phyloP scores from a whole-genome alignment of 2,113 vertebrate genomes.

The Haemorhous mexicanus region DNA sequence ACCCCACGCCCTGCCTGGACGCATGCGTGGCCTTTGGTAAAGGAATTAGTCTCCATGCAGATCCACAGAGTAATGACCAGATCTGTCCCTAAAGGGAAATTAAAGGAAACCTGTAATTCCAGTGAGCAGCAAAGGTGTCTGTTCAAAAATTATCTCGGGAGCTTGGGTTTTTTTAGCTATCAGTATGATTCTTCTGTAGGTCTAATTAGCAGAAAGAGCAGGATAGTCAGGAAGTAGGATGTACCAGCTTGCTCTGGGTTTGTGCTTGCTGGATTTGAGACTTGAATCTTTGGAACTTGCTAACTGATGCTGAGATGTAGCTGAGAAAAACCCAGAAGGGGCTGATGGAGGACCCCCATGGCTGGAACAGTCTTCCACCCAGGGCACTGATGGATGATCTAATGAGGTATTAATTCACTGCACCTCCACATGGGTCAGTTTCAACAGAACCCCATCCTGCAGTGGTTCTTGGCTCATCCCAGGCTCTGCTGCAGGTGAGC shows the following conservation, averaged over 20 bases:
- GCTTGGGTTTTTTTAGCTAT: background rate
- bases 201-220: background rate
- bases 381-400: background rate
- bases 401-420: background rate
- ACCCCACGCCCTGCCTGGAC: background rate
- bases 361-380: background rate
- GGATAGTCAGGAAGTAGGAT: background rate
- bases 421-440: background rate
- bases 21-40: background rate
- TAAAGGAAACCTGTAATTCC: background rate
- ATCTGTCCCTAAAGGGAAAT: background rate
- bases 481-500: background rate
- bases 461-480: background rate
- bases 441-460: background rate
- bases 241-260: background rate
- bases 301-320: background rate
- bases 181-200: rapidly evolving
- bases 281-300: background rate
- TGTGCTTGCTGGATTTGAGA: background rate
- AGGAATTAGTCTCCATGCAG: background rate
- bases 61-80: background rate
- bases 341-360: background rate
- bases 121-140: background rate
- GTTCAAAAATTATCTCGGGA: background rate
- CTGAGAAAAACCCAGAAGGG: background rate